These are phyloP conservation scores for Drosophila jambulina DNA, from an alignment of 1,140 invertebrate species.

Conservation along the genomic window DNA sequence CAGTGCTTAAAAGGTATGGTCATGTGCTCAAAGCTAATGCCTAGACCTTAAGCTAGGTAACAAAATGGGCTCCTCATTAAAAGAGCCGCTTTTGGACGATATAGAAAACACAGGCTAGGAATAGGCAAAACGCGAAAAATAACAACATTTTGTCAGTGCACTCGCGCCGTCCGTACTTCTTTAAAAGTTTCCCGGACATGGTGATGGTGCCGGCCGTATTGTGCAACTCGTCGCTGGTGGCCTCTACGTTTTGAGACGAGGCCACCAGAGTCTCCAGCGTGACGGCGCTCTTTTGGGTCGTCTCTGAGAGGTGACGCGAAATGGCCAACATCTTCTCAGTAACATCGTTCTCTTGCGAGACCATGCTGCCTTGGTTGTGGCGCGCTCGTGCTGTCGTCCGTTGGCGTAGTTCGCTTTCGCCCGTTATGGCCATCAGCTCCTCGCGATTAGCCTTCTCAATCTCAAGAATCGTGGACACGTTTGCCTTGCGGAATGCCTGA, in stretches of 20 bases:
- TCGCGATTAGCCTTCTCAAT: constrained; percentile 91
- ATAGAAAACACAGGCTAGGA: constrained; percentile 95
- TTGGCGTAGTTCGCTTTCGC: constrained; percentile 87
- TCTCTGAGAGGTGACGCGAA: constrained; percentile 93
- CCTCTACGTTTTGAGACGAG: constrained; percentile 88
- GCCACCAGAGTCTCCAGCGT: constrained; percentile 93
- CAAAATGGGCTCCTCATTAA: constrained; percentile 79
- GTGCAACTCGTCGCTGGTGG: constrained; percentile 93
- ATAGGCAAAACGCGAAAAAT: constrained; percentile 96
- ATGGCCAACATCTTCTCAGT: constrained; percentile 94
- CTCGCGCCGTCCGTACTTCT: constrained; percentile 97
- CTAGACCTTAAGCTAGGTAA: constrained; percentile 24
- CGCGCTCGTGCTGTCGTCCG: constrained; percentile 70
- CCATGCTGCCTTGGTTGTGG: constrained; percentile 75
- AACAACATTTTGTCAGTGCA: constrained; percentile 97
- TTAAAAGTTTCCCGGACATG: constrained; percentile 95
- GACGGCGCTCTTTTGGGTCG: constrained; percentile 93
- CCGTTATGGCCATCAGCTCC: constrained; percentile 87
- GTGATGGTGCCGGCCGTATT: constrained; percentile 94
- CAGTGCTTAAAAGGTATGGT: constrained; percentile 25
- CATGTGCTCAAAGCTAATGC: constrained; percentile 36
- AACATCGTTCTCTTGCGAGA: constrained; percentile 86
- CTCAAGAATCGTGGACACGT: constrained; percentile 89
- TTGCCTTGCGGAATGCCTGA: constrained; percentile 91
- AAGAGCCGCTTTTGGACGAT: constrained; percentile 96